phyloP scores from a whole-genome alignment of 1,140 invertebrate species.

The Eriocheir sinensis region DNA sequence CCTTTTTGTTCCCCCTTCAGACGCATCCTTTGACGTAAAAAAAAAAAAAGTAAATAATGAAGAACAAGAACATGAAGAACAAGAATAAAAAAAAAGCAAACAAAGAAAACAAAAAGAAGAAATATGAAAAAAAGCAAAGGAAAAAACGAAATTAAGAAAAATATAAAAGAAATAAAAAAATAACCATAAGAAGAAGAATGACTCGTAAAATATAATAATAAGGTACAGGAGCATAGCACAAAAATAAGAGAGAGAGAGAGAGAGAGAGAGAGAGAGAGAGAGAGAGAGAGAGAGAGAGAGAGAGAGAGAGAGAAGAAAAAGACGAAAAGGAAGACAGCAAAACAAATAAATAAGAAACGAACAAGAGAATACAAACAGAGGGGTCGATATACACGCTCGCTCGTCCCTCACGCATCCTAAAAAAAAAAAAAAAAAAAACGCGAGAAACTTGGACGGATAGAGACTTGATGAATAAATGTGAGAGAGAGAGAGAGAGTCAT shows the following conservation, averaged over 20 bases:
- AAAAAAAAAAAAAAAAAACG: no score
- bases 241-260: background rate
- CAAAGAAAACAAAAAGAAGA: background rate
- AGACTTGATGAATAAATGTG: no score
- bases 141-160: background rate
- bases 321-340: no score
- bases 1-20: no score
- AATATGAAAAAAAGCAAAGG: background rate
- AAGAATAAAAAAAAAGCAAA: background rate
- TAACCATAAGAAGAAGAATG: background rate
- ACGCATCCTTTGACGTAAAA: no score
- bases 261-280: constrained; percentile 7
- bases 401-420: no score
- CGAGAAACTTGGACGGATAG: no score
- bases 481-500: no score
- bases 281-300: constrained; percentile 20
- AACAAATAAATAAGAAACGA: no score
- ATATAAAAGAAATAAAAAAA: background rate
- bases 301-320: constrained; percentile 10
- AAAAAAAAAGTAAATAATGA: background rate
- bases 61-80: background rate
- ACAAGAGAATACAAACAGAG: no score
- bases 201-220: background rate
- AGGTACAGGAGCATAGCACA: background rate
- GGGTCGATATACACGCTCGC: no score